Base-by-base conservation (phyloP, 2,888 invertebrate species). In the Plebejus argus region DNA sequence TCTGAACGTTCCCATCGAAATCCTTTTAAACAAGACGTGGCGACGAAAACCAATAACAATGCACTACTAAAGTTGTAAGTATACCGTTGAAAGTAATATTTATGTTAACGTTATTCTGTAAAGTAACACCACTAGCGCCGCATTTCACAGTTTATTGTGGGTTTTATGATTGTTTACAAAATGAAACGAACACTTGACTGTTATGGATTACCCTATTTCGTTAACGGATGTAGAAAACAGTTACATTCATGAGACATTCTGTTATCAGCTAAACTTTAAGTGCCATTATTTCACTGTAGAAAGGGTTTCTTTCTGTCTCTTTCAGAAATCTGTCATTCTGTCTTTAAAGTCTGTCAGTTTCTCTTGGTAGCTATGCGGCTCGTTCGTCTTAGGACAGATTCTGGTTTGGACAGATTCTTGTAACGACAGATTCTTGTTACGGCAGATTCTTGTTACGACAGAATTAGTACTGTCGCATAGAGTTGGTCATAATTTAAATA, bases 1-100 rank as follows among this genome's bases (percentile, higher is more conserved):
- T 49, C 49, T 12, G 15, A 15, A 23, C 72, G 20, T 45, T 49
- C 20, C 49, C 6, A 39, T 39, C n/a, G n/a, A 39, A 39, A 71
- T 39, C 23, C 28, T 72, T 72, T 49, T 72, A n/a, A n/a, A 72
- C 23, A 35, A 72, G 49, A n/a, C n/a, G n/a, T 45, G 72, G 23
- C 23, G 72, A 72, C 72, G 28, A 72, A 7, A 72, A 72, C 72
- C 72, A 72, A 49, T 72, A 45, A 72, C 49, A 72, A 72, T 49
- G 20, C 23, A 39, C 6, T 20, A 49, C 5, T n/a, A 74, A 74
- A 74, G 28, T 74, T 74, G n/a, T 74, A n/a, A n/a, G n/a, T n/a
- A 53, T 28, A 53, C 23, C 45, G 28, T 28, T 49, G 53, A 74
- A 53, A 74, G 72, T 72, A 8, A 45, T 74, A 49, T 74, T 74